Base-by-base conservation (phyloP, 2,797 vertebrate genomes). In the Anisognathus igniventris region DNA sequence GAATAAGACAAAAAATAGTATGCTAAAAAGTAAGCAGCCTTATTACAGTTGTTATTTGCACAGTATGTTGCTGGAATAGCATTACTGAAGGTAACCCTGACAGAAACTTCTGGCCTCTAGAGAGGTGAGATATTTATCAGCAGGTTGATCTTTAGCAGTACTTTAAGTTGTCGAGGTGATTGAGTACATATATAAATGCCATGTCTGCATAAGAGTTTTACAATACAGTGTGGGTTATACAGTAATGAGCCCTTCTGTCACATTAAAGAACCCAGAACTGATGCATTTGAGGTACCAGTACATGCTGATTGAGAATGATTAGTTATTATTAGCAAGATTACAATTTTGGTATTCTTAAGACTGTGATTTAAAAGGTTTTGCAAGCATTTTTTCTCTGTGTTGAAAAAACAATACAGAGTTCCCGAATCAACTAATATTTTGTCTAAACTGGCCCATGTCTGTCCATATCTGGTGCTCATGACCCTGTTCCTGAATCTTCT, bases 171-270 rank as follows among this genome's bases (percentile, higher is more conserved):
- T 40, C 2, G 8, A 35, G 20, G 40, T 18, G 20, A 51, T 12
- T 24, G 19, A 58, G 4, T 62, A 9, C 30, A 37, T 37, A 9
- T 12, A 64, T 67, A 40, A 75, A 7, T n/a, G 39, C 1, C n/a
- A 27, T 23, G 5, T 23, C 33, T 42, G 22, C 25, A 13, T 17
- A 33, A 33, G 15, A 71, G 42, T 54, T 47, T 33, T 64, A 19
- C 42, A 4, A n/a, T n/a, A 10, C 3, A 20, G 35, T 28, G 4
- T 42, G 24, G 3, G 1, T 51, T 60, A n/a, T 18, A n/a, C 16
- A n/a, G 6, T 12, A 74, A 37, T 14, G 18, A 71, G 10, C 22
- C 21, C 8, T 71, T 70, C 39, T 48, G 33, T 8, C 25, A 56
- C 5, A 8, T 39, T 12, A 44, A 61, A 61, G 25, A 48, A 51